Percentiles rank a stretch among this genome's conserved stretches.
phyloP scores from a whole-genome alignment of 2,113 vertebrate genomes.

The Oryzias curvinotus region DNA sequence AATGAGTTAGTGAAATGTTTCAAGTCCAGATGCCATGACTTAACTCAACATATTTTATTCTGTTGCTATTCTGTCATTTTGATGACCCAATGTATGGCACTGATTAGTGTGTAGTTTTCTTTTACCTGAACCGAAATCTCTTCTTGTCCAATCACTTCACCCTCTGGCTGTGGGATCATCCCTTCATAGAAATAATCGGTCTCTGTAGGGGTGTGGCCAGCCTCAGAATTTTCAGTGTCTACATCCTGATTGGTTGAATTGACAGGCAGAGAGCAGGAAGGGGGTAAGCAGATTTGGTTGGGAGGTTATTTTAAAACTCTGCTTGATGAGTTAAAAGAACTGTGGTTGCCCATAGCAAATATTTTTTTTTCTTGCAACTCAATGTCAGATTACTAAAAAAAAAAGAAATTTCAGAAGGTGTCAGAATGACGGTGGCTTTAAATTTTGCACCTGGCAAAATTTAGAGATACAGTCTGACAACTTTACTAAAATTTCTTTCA shows the following conservation, averaged over 20 bases:
- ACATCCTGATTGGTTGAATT: constrained; percentile 78
- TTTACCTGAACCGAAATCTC: constrained; percentile 70
- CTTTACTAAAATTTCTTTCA: constrained; percentile 59
- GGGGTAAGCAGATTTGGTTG: constrained; percentile 76
- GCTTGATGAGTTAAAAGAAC: constrained; percentile 63
- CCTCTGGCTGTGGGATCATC: constrained; percentile 65
- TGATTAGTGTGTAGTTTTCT: constrained; percentile 43
- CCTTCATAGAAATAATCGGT: constrained; percentile 80
- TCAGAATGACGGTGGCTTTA: constrained; percentile 52
- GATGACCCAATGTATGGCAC: neutral
- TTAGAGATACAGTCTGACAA: constrained; percentile 54
- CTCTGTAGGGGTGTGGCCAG: constrained; percentile 79
- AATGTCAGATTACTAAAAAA: constrained; percentile 56
- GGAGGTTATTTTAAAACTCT: constrained; percentile 73
- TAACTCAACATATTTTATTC: no score
- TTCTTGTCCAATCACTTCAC: constrained; percentile 76
- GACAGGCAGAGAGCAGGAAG: constrained; percentile 67
- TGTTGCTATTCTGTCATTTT: no score
- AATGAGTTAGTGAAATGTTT: no score
- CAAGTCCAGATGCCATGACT: no score
- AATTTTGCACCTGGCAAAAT: constrained; percentile 48
- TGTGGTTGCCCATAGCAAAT: constrained; percentile 41
- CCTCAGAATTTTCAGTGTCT: constrained; percentile 77
- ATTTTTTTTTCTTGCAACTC: constrained; percentile 36
- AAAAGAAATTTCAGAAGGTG: constrained; percentile 62